A percentile compares a stretch with the other conserved stretches of the same genome.
These are phyloP conservation scores for Aleiodes testaceus DNA, from an alignment of 2,888 invertebrate species.

Conservation along the genomic window DNA sequence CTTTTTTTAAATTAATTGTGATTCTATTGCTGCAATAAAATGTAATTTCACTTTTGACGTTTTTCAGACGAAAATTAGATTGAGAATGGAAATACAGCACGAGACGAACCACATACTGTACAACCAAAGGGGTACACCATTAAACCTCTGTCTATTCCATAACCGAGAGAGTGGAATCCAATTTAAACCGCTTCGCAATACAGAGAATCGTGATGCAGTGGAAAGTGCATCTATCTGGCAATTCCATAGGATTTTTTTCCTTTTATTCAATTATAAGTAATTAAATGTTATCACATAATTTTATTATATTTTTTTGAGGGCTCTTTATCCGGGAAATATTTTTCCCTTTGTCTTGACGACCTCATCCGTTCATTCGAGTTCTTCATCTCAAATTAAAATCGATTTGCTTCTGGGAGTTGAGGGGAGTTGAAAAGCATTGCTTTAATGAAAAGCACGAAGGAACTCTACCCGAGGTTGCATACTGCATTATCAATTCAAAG, in stretches of 20 bases:
- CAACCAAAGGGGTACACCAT: not conserved
- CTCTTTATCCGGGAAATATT: not conserved
- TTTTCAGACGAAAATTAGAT: not conserved
- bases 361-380: constrained; percentile 6
- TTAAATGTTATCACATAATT: too few species aligned
- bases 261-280: not conserved
- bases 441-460: not conserved
- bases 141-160: constrained; percentile 50
- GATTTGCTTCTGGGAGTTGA: constrained; percentile 20
- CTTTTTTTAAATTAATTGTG: too few species aligned
- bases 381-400: constrained; percentile 43
- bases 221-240: not conserved
- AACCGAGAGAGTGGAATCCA: constrained; percentile 59
- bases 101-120: constrained; percentile 5
- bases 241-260: not conserved
- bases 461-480: constrained; percentile 26
- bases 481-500: constrained; percentile 40
- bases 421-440: constrained; percentile 2
- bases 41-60: not conserved
- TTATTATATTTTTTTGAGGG: too few species aligned
- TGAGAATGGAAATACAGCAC: constrained; percentile 12
- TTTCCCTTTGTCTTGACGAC: not conserved
- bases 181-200: constrained; percentile 62
- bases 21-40: not conserved
- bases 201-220: constrained; percentile 57